These are phyloP conservation scores for Takifugu flavidus DNA, from an alignment of 2,113 vertebrate genomes.

Conservation along the genomic window DNA sequence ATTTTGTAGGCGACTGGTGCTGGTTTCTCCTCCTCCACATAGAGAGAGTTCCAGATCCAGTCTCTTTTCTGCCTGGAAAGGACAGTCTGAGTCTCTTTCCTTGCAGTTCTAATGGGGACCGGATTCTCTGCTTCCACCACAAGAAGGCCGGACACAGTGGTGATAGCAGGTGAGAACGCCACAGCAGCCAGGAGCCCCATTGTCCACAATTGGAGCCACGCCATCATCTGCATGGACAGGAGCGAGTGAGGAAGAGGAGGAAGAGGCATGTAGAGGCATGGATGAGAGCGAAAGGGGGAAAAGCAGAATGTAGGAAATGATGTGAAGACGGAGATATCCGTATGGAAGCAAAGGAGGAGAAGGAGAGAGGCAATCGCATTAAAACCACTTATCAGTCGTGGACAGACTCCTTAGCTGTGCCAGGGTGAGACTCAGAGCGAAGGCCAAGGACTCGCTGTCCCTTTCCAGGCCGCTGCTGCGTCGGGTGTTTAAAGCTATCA, in stretches of 20 bases:
- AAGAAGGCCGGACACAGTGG: slow-evolving; percentile 19
- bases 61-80: slow-evolving; percentile 75
- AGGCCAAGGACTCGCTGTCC: slow-evolving; percentile 56
- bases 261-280: not conserved
- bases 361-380: slow-evolving; percentile 54
- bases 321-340: slow-evolving; percentile 17
- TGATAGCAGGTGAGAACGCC: not conserved
- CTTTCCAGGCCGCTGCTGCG: slow-evolving; percentile 26
- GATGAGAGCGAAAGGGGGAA: not conserved
- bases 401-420: slow-evolving; percentile 58
- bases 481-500: slow-evolving; percentile 55
- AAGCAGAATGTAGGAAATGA: not conserved
- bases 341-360: slow-evolving; percentile 20
- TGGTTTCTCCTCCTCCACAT: slow-evolving; percentile 78
- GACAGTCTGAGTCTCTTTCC: slow-evolving; percentile 48
- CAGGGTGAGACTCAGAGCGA: slow-evolving; percentile 52
- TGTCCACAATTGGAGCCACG: slow-evolving; percentile 42
- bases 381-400: slow-evolving; percentile 69
- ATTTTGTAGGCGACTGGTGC: slow-evolving; percentile 69
- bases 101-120: slow-evolving; percentile 4
- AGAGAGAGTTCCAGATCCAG: slow-evolving; percentile 89
- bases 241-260: not conserved
- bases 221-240: slow-evolving; percentile 56
- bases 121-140: not conserved
- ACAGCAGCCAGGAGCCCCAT: slow-evolving; percentile 32